Base-by-base conservation (phyloP, 1,140 invertebrate species). In the Drosophila micromelanica region DNA sequence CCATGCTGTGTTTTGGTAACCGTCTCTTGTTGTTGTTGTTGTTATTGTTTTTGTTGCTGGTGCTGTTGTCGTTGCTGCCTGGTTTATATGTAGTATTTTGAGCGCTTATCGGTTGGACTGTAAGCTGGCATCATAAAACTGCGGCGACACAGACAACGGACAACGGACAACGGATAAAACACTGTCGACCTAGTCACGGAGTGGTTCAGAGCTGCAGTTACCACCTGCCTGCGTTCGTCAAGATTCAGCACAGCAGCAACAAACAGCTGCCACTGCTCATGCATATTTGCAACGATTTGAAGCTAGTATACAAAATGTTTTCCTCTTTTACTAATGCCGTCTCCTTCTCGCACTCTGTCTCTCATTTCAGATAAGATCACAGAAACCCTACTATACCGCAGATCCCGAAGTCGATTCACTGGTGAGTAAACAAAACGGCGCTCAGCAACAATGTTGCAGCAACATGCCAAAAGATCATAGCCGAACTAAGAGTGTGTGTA, bases 361-460 rank as follows among this genome's bases (percentile, higher is more conserved):
- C 93, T 93, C 93, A 93, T 96, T 96, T 91, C 96, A 98, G 97
- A 98, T 98, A 95, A 96, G 97, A 93, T 96, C 97, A 95, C 97
- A 99, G 94, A 98, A 98, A 95, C 97, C 97, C 91, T 98, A 98
- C 94, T 99, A 99, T 94, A 97, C 97, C 94, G 97, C 98, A 92
- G 98, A 99, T 94, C 97, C 97, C 91, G 98, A 99, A 96, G 96
- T 99, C 93, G 98, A 99, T 94, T 98, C 97, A 94, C 95, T 99
- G 95, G 98, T 99, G 95, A 98, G 97, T 97, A 54, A 56, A 48
- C 23, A 49, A 78, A 60, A 37, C 30, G 45, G 57, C 46, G 48
- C 48, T 69, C 59, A 37, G 64, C 81, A 81, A 78, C 81, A 77
- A 59, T 72, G 75, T 86, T 86, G 82, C 69, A 38, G 78, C 80